A percentile compares a stretch with the other conserved stretches of the same genome.
These are phyloP conservation scores for Caretta caretta DNA, from an alignment of 2,113 vertebrate genomes.

Conservation along the genomic window DNA sequence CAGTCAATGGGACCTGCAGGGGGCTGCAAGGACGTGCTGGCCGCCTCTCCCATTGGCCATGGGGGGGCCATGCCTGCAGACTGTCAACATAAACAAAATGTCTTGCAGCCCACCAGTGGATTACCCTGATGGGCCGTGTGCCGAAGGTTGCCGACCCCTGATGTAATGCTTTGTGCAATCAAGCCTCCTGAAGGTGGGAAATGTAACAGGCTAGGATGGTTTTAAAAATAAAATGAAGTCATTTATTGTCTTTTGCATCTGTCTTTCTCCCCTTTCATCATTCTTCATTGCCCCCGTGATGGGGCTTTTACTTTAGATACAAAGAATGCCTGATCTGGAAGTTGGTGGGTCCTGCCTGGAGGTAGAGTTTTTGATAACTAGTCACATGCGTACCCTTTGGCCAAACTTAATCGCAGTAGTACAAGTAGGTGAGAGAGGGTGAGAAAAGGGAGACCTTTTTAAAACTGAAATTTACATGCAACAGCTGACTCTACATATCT, in stretches of 20 bases:
- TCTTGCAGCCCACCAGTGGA: no score
- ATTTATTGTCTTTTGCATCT: neutral
- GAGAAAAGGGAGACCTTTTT: neutral
- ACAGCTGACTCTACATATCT: neutral
- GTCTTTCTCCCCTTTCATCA: neutral
- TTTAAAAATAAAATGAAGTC: conserved; percentile 4
- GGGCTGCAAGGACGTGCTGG: no score
- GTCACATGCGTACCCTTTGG: neutral
- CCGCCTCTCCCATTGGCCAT: no score
- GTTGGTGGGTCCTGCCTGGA: neutral
- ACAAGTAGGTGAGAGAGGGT: neutral
- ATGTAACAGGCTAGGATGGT: neutral
- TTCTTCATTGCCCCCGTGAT: neutral
- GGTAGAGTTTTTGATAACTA: neutral
- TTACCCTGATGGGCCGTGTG: no score
- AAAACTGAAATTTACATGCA: neutral
- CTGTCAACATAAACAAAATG: no score
- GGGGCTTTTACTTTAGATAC: neutral
- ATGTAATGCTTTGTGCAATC: neutral
- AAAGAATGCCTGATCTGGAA: neutral
- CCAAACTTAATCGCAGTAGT: neutral
- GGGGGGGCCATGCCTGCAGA: no score
- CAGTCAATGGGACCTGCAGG: no score
- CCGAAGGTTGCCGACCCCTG: no score
- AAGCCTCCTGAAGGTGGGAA: neutral